Percentiles rank a stretch among this genome's conserved stretches.
Conservation (phyloP, 2,888 invertebrate species). For the Orthosia gothica region DNA sequence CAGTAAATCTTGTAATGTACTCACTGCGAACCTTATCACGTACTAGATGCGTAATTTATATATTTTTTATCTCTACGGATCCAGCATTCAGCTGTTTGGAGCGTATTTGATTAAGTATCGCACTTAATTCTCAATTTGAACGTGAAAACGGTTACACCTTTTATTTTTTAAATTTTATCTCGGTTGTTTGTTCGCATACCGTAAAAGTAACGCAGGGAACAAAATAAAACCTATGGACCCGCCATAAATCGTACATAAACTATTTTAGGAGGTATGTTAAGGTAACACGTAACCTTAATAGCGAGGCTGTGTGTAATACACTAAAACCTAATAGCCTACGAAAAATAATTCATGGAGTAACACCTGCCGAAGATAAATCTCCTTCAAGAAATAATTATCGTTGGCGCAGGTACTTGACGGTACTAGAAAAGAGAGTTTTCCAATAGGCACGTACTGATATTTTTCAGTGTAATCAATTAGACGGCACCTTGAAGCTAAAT, state of each 20-base stretch:
- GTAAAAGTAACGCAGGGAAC: constrained; percentile 20
- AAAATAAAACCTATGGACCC: constrained; percentile 43
- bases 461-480: constrained; percentile 60
- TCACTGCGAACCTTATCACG: constrained; percentile 72
- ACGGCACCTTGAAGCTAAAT: constrained; percentile 63
- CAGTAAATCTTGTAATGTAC: constrained; percentile 73
- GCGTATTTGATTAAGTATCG: constrained; percentile 55
- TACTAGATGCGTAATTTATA: constrained; percentile 68
- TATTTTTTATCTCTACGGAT: constrained; percentile 55
- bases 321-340: constrained; percentile 45
- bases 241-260: constrained; percentile 28
- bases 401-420: background rate
- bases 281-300: constrained; percentile 34
- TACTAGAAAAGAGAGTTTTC: constrained; percentile 33
- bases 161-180: constrained; percentile 49
- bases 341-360: constrained; percentile 56
- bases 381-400: constrained; percentile 53
- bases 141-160: constrained; percentile 35
- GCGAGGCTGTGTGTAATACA: constrained; percentile 31
- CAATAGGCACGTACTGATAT: constrained; percentile 48
- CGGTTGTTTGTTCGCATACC: constrained; percentile 30
- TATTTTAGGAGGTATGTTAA: constrained; percentile 41
- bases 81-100: constrained; percentile 45
- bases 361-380: constrained; percentile 59
- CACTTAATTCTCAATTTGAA: constrained; percentile 50